Conservation (phyloP, 92 coral and sea anemone genomes). For the Palythoa caribaeorum region DNA sequence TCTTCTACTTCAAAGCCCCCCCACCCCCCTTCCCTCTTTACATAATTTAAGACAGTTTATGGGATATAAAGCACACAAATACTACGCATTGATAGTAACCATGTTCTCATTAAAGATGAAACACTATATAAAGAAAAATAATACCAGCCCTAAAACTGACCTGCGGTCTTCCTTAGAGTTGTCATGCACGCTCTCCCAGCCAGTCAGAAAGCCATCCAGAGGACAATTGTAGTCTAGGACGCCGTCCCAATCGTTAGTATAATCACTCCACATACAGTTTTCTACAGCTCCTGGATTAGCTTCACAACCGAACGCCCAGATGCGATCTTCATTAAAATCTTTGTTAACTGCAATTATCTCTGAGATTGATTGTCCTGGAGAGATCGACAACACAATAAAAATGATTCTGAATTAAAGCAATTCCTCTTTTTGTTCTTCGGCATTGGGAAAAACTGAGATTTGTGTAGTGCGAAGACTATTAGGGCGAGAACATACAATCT, state of each 20-base stretch:
- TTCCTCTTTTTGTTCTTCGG: background rate
- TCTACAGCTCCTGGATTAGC: slow-evolving; percentile 38
- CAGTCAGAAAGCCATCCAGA: slow-evolving; percentile 28
- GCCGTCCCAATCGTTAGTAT: slow-evolving; percentile 50
- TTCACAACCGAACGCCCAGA: slow-evolving; percentile 33
- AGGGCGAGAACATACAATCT: background rate
- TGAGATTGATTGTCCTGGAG: slow-evolving; percentile 24
- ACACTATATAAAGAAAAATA: too few relatives aligned
- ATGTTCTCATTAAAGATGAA: too few relatives aligned
- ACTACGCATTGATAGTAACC: background rate
- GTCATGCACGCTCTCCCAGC: slow-evolving; percentile 40
- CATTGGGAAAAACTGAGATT: too few relatives aligned
- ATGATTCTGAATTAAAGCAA: background rate
- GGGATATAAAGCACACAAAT: background rate
- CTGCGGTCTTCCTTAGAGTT: slow-evolving; percentile 48
- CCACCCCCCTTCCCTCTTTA: too few relatives aligned
- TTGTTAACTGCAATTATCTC: slow-evolving; percentile 23
- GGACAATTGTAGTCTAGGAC: slow-evolving; percentile 25
- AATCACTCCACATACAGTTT: slow-evolving; percentile 42
- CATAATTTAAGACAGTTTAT: background rate
- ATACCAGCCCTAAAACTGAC: background rate
- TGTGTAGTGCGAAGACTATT: too few relatives aligned
- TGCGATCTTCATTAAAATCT: slow-evolving; percentile 35
- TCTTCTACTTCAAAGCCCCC: too few relatives aligned
- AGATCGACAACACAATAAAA: background rate